Evolutionary conservation across 2,888 invertebrate species (phyloP).

Genomic region (Drosophila leonis): DNA sequence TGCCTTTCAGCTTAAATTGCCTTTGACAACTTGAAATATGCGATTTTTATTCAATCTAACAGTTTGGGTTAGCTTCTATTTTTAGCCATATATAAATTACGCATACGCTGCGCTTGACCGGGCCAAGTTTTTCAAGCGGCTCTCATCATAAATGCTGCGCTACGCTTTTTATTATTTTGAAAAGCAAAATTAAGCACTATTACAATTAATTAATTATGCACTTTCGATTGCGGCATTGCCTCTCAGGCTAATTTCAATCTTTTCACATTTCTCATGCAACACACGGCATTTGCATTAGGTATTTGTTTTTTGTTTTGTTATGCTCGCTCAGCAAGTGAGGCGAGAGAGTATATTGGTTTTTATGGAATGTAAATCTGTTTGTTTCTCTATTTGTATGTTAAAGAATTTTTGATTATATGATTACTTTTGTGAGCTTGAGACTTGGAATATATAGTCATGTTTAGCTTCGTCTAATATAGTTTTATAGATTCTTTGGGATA

Average conservation of each 20-base stretch:
- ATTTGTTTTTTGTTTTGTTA: background rate
- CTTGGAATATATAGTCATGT: background rate
- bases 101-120: slow-evolving; percentile 32
- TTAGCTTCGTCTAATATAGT: background rate
- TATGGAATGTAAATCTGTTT: no score
- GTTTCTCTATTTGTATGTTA: background rate
- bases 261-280: slow-evolving; percentile 56
- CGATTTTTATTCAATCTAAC: slow-evolving; percentile 70
- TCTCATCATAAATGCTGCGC: slow-evolving; percentile 22
- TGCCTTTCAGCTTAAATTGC: slow-evolving; percentile 65
- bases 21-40: slow-evolving; percentile 72
- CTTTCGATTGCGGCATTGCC: slow-evolving; percentile 60
- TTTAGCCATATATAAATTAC: slow-evolving; percentile 33
- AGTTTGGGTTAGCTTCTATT: slow-evolving; percentile 46
- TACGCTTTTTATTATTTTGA: slow-evolving; percentile 11
- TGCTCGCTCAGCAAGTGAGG: background rate
- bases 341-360: background rate
- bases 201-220: slow-evolving; percentile 55
- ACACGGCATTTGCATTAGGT: slow-evolving; percentile 64
- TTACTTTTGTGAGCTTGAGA: no score
- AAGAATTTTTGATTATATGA: no score
- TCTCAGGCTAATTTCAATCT: slow-evolving; percentile 36
- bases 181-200: slow-evolving; percentile 42
- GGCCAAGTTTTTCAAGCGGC: slow-evolving; percentile 28
- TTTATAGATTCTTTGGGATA: background rate